phyloP scores from a whole-genome alignment of 2,797 vertebrate species.

The Amblyopsis hoosieri region DNA sequence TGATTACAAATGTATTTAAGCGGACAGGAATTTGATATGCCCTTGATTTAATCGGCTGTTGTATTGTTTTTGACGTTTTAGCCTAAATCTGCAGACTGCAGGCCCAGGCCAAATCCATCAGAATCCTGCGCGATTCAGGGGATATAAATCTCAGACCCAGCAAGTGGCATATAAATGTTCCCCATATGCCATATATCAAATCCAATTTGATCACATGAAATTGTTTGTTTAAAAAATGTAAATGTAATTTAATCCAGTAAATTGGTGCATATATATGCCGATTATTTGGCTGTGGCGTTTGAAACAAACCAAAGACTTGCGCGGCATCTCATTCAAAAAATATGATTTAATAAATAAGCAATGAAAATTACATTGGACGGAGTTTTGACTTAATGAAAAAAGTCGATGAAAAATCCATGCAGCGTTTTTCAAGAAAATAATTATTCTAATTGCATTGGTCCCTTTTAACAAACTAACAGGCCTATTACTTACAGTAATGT shows the following conservation, averaged over 20 bases:
- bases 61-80: slow-evolving; percentile 50
- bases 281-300: background rate
- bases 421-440: slow-evolving; percentile 56
- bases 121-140: background rate
- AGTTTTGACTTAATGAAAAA: slow-evolving; percentile 66
- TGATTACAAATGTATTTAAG: slow-evolving; percentile 62
- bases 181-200: background rate
- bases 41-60: slow-evolving; percentile 62
- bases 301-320: slow-evolving; percentile 26
- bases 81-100: slow-evolving; percentile 4
- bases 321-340: slow-evolving; percentile 71
- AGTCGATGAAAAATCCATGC: slow-evolving; percentile 73
- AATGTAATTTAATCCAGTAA: too few relatives aligned
- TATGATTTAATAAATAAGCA: slow-evolving; percentile 97
- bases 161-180: background rate
- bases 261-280: background rate
- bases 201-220: background rate
- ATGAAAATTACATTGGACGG: slow-evolving; percentile 85
- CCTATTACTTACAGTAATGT: slow-evolving; percentile 71
- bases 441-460: slow-evolving; percentile 78
- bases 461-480: slow-evolving; percentile 73
- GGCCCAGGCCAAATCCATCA: slow-evolving; percentile 41
- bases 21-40: slow-evolving; percentile 67
- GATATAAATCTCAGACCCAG: background rate
- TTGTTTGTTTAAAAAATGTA: too few relatives aligned